These are phyloP conservation scores for Clarias batrachus DNA, from an alignment of 2,113 vertebrate genomes.

Conservation along the genomic window DNA sequence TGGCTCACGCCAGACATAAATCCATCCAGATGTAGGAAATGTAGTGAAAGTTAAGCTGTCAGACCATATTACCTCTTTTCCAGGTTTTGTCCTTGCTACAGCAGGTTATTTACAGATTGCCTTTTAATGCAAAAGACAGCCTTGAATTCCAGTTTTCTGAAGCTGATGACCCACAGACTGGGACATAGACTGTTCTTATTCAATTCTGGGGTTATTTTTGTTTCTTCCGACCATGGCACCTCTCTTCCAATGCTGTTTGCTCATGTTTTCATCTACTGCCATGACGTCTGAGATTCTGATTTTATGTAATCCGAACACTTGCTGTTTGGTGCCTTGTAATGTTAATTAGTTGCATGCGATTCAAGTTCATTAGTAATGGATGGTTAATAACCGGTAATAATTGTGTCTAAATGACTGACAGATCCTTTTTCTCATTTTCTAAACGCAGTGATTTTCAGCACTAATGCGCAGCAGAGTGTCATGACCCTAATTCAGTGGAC, in stretches of 20 bases:
- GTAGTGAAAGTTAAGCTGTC: background rate
- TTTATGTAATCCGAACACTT: background rate
- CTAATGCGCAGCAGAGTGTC: slow-evolving; percentile 57
- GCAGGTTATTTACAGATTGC: background rate
- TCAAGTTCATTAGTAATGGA: background rate
- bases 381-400: background rate
- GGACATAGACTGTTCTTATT: background rate
- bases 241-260: background rate
- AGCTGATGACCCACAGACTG: background rate
- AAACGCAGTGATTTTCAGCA: background rate
- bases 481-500: slow-evolving; percentile 50
- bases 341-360: background rate
- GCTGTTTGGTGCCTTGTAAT: background rate
- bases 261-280: background rate
- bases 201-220: background rate
- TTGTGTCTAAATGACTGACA: background rate
- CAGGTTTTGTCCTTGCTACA: background rate
- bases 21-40: slow-evolving; percentile 13
- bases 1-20: background rate
- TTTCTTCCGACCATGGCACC: background rate
- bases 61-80: background rate
- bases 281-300: background rate
- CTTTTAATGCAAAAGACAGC: background rate
- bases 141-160: background rate
- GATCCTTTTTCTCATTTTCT: background rate